A percentile compares a stretch with the other conserved stretches of the same genome.
Evolutionary conservation across 37 sponge, comb jelly and placozoan species (phyloP).

Genomic region (Ephydatia muelleri): DNA sequence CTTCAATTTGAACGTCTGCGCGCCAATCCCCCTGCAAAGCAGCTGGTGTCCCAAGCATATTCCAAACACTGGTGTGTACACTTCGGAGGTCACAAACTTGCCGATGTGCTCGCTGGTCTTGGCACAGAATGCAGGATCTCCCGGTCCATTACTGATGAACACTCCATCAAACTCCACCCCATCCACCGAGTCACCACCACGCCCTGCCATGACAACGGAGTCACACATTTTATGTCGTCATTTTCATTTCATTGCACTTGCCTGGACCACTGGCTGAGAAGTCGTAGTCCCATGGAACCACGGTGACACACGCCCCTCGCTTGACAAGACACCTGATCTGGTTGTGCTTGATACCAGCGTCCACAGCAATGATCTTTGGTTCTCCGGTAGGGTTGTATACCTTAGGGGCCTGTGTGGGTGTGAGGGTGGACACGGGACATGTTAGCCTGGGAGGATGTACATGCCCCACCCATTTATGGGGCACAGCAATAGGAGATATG

Average conservation of each 20-base stretch:
- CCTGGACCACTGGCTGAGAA: constrained; percentile 11
- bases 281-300: constrained; percentile 96
- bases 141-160: constrained; percentile 98
- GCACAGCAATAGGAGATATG: not conserved
- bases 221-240: too few relatives aligned
- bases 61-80: constrained; percentile 86
- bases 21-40: constrained; percentile 78
- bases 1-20: constrained; percentile 92
- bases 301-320: constrained; percentile 85
- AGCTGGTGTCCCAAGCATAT: constrained; percentile 98
- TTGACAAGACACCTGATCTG: constrained; percentile 87
- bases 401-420: constrained; percentile 28
- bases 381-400: constrained; percentile 66
- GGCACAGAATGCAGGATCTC: constrained; percentile 80
- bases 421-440: not conserved
- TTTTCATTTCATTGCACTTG: not conserved
- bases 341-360: constrained; percentile 96
- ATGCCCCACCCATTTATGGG: not conserved
- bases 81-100: constrained; percentile 12
- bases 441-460: not conserved
- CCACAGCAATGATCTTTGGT: constrained; percentile 80
- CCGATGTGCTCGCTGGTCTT: constrained; percentile 57
- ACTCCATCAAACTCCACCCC: constrained; percentile 98
- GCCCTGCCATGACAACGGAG: too few relatives aligned
- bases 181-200: too few relatives aligned